These are phyloP conservation scores for Atethmia centrago DNA, from an alignment of 2,888 invertebrate genomes.

Conservation along the genomic window DNA sequence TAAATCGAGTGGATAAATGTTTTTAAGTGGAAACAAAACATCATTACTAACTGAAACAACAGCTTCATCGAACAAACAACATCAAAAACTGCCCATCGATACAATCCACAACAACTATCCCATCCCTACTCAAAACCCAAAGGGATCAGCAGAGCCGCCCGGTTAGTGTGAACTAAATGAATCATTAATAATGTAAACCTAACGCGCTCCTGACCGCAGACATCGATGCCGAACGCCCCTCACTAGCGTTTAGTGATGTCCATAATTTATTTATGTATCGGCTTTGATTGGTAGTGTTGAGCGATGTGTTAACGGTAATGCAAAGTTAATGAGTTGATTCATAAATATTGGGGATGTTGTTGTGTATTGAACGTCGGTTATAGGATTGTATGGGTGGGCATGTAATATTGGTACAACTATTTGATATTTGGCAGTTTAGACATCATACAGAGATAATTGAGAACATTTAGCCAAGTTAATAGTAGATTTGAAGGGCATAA, in stretches of 20 bases:
- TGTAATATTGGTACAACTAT: background rate
- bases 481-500: background rate
- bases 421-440: background rate
- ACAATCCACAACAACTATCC: constrained; percentile 27
- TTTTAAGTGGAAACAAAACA: too few species aligned
- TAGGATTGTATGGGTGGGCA: background rate
- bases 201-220: constrained; percentile 79
- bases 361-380: background rate
- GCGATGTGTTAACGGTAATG: constrained; percentile 61
- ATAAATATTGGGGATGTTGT: constrained; percentile 36
- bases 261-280: constrained; percentile 72
- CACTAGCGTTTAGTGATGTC: constrained; percentile 75
- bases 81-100: constrained; percentile 53
- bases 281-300: constrained; percentile 68
- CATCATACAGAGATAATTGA: background rate
- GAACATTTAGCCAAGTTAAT: background rate
- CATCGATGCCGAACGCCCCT: constrained; percentile 84
- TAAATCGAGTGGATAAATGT: too few species aligned
- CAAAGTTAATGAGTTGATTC: constrained; percentile 45
- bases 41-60: background rate
- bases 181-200: constrained; percentile 90
- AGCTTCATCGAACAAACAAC: constrained; percentile 4
- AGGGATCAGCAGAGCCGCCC: constrained; percentile 86
- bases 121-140: constrained; percentile 80
- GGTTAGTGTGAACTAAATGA: constrained; percentile 91